Percentiles rank a stretch among this genome's conserved stretches.
Evolutionary conservation across 2,888 invertebrate genomes (phyloP).

Genomic region (Diploptera punctata): DNA sequence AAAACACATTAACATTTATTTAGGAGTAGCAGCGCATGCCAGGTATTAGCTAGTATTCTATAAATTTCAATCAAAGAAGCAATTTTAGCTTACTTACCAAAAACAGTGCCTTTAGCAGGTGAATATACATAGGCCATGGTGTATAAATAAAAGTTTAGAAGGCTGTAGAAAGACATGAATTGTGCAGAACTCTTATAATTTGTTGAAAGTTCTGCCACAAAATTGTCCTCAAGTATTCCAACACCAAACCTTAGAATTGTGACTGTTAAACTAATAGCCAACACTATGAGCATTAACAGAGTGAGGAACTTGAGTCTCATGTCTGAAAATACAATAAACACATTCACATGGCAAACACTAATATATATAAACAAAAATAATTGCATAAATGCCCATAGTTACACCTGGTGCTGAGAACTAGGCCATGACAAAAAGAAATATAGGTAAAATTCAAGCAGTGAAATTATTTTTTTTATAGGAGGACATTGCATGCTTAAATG

Average conservation of each 20-base stretch:
- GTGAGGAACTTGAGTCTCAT: slow-evolving; percentile 91
- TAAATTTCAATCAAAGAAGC: too few relatives aligned
- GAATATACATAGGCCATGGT: slow-evolving; percentile 95
- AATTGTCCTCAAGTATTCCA: slow-evolving; percentile 91
- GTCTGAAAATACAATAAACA: slow-evolving; percentile 65
- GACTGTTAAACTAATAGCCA: slow-evolving; percentile 75
- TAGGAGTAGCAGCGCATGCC: too few relatives aligned
- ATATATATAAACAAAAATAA: not conserved
- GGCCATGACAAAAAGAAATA: too few relatives aligned
- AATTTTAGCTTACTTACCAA: too few relatives aligned
- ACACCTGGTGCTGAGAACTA: too few relatives aligned
- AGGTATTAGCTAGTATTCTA: too few relatives aligned
- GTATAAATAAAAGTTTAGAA: slow-evolving; percentile 92
- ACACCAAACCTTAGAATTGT: slow-evolving; percentile 86
- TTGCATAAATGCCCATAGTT: too few relatives aligned
- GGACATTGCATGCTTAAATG: too few relatives aligned
- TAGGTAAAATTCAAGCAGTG: too few relatives aligned
- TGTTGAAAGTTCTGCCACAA: slow-evolving; percentile 86
- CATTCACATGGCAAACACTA: not conserved
- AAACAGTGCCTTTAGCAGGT: slow-evolving; percentile 79
- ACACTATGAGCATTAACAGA: slow-evolving; percentile 80
- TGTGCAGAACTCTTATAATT: slow-evolving; percentile 92
- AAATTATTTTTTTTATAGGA: too few relatives aligned
- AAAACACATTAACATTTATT: too few relatives aligned
- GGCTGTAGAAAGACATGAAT: slow-evolving; percentile 94